These are phyloP conservation scores for Phrynosoma platyrhinos DNA, from an alignment of 2,113 vertebrate genomes.

Conservation along the genomic window DNA sequence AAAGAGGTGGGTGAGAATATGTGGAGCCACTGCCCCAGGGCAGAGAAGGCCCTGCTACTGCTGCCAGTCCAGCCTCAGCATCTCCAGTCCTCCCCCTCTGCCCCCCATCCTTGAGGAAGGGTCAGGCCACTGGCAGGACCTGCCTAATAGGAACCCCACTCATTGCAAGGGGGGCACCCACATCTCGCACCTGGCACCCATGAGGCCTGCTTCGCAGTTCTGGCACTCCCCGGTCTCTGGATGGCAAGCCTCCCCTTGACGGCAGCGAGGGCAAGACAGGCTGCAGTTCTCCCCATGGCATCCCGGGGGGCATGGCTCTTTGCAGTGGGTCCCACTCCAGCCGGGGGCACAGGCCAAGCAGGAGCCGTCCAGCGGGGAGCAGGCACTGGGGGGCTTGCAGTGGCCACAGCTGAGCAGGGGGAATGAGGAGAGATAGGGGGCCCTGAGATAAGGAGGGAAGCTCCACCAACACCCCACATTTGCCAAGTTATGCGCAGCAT, in stretches of 20 bases:
- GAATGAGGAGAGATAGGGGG: not conserved
- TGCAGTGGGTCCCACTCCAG: constrained; percentile 89
- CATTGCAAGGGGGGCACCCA: not conserved
- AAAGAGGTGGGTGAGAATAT: not conserved
- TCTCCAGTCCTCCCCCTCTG: constrained; percentile 53
- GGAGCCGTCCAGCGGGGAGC: constrained; percentile 83
- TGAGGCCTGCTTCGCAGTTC: constrained; percentile 87
- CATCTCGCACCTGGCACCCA: constrained; percentile 80
- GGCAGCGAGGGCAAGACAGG: constrained; percentile 84
- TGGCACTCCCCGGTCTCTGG: constrained; percentile 81
- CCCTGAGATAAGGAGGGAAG: accelerated
- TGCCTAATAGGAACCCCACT: too few relatives aligned
- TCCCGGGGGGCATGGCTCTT: constrained; percentile 79
- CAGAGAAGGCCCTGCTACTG: too few relatives aligned
- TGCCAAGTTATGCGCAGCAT: too few relatives aligned
- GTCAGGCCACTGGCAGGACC: too few relatives aligned
- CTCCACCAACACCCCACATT: not conserved
- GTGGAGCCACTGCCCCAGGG: too few relatives aligned
- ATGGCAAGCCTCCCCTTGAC: constrained; percentile 79
- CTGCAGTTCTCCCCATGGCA: constrained; percentile 84
- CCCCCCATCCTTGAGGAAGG: too few relatives aligned
- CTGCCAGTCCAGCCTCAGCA: not conserved
- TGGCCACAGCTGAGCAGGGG: constrained; percentile 84
- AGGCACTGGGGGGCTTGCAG: constrained; percentile 81
- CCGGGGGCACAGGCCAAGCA: constrained; percentile 87